Percentiles rank a stretch among this genome's conserved stretches.
phyloP scores from a whole-genome alignment of 2,113 vertebrate genomes.

The Solea senegalensis region DNA sequence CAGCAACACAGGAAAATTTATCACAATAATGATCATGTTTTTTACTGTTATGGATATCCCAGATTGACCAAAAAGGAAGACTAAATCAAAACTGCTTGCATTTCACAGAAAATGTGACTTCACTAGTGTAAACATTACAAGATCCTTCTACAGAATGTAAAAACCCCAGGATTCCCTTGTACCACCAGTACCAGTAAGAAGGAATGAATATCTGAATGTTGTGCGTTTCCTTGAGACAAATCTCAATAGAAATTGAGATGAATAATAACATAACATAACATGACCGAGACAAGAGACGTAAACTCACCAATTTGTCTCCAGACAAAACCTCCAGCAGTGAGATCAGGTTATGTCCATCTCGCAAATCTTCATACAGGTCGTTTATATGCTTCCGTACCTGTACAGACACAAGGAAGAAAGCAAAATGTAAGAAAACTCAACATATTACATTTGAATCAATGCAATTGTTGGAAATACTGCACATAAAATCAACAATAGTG shows the following conservation, averaged over 20 bases:
- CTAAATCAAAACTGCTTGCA: no score
- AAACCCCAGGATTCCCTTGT: conserved; percentile 28
- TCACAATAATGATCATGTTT: not conserved
- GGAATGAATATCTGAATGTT: not conserved
- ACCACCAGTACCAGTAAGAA: conserved; percentile 11
- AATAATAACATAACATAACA: no score
- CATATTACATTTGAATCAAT: not conserved
- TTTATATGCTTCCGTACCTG: conserved; percentile 97
- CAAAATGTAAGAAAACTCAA: not conserved
- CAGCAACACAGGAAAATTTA: not conserved
- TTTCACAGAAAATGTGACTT: no score
- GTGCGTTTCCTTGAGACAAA: not conserved
- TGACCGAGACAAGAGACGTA: not conserved
- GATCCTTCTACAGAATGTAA: conserved; percentile 30
- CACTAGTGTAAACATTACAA: not conserved
- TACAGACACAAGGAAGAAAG: not conserved
- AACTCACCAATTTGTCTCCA: conserved; percentile 95
- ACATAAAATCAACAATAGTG: not conserved
- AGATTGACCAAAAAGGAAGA: not conserved
- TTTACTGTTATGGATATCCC: not conserved
- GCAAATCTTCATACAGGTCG: conserved; percentile 95
- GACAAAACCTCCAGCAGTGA: conserved; percentile 97
- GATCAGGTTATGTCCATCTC: conserved; percentile 99
- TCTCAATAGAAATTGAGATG: no score
- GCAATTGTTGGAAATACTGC: not conserved